Percentiles rank a stretch among this genome's conserved stretches.
Evolutionary conservation across 2,888 invertebrate species (phyloP).

Genomic region (Ophion costatus): DNA sequence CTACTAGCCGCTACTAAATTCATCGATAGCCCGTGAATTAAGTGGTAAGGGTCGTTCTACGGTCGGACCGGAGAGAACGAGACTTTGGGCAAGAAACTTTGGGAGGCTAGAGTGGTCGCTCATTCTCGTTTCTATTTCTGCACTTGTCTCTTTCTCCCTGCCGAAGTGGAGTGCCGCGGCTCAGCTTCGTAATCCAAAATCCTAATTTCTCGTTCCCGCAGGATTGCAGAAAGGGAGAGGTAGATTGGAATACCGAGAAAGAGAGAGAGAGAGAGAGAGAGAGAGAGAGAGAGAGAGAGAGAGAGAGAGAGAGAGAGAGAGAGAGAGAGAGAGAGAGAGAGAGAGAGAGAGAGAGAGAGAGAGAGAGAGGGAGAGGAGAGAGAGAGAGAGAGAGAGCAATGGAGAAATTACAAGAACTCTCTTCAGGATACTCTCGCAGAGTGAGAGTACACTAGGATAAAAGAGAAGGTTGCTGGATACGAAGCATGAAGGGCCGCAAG

Average conservation of each 20-base stretch:
- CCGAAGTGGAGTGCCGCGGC: slow-evolving; percentile 17
- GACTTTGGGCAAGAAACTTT: slow-evolving; percentile 48
- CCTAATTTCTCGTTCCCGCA: slow-evolving; percentile 66
- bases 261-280: slow-evolving; percentile 6
- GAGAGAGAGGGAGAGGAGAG: neutral
- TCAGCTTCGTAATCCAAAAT: slow-evolving; percentile 70
- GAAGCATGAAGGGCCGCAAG: slow-evolving; percentile 26
- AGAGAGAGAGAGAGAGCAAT: slow-evolving; percentile 10
- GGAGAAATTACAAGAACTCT: slow-evolving; percentile 64
- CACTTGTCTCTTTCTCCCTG: slow-evolving; percentile 16
- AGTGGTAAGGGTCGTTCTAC: slow-evolving; percentile 65
- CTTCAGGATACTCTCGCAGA: slow-evolving; percentile 46
- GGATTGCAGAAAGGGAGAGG: slow-evolving; percentile 16
- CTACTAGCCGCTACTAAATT: slow-evolving; percentile 30
- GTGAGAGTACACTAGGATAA: slow-evolving; percentile 8
- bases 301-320: neutral
- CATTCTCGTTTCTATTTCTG: slow-evolving; percentile 24
- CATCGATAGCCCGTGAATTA: slow-evolving; percentile 44
- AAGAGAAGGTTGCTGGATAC: slow-evolving; percentile 29
- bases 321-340: too few species aligned
- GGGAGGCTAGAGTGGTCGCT: slow-evolving; percentile 40
- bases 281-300: neutral
- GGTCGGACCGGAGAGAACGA: slow-evolving; percentile 59
- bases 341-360: slow-evolving; percentile 1
- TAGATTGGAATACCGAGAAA: neutral